These are phyloP conservation scores for Clivina fossor DNA, from an alignment of 2,888 invertebrate genomes.

Conservation along the genomic window DNA sequence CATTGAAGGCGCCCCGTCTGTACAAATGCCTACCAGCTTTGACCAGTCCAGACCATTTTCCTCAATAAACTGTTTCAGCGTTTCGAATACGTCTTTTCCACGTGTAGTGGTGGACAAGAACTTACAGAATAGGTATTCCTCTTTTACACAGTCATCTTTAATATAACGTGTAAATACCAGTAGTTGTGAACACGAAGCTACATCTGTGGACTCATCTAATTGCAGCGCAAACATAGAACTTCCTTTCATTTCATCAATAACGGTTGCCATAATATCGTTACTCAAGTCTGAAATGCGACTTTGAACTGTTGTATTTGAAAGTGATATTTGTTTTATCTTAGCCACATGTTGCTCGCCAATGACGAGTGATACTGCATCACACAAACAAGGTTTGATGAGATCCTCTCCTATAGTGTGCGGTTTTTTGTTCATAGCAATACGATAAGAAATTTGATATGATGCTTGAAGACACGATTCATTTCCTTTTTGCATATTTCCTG, in stretches of 20 bases:
- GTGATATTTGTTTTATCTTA: slow-evolving; percentile 30
- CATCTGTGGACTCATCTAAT: slow-evolving; percentile 39
- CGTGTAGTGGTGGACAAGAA: slow-evolving; percentile 40
- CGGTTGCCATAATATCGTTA: slow-evolving; percentile 34
- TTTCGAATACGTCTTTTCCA: slow-evolving; percentile 41
- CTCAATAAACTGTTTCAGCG: slow-evolving; percentile 39
- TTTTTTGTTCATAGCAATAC: slow-evolving; percentile 30
- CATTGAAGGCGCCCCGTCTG: slow-evolving; percentile 40
- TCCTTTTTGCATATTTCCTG: slow-evolving; percentile 37
- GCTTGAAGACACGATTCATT: slow-evolving; percentile 38
- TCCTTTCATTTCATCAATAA: slow-evolving; percentile 39
- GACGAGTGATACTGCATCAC: slow-evolving; percentile 29
- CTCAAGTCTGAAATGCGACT: slow-evolving; percentile 34
- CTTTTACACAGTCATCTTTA: slow-evolving; percentile 38
- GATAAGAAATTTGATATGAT: slow-evolving; percentile 38
- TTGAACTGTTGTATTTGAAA: slow-evolving; percentile 28
- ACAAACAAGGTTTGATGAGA: slow-evolving; percentile 30
- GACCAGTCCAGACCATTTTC: slow-evolving; percentile 39
- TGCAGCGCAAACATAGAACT: slow-evolving; percentile 38
- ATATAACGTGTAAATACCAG: slow-evolving; percentile 37
- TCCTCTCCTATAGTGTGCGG: slow-evolving; percentile 33
- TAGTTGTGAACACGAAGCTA: slow-evolving; percentile 40
- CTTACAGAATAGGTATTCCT: slow-evolving; percentile 40
- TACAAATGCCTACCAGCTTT: slow-evolving; percentile 40
- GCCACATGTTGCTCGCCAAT: slow-evolving; percentile 26